Conservation (phyloP, 2,113 vertebrate species). For the Saccopteryx leptura region DNA sequence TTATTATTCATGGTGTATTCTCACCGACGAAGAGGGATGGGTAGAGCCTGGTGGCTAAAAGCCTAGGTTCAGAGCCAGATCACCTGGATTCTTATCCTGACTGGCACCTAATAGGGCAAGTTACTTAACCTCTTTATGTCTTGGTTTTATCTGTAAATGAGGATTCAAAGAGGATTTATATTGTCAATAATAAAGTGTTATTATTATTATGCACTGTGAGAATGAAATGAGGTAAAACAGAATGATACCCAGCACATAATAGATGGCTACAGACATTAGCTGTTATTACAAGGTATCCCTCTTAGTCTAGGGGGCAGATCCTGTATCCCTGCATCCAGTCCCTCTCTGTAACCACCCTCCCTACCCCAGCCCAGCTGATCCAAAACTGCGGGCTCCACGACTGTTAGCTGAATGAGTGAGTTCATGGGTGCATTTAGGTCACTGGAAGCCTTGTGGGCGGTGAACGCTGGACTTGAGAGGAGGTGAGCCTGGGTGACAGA, state of each 20-base stretch:
- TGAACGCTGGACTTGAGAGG: background rate
- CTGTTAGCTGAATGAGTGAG: background rate
- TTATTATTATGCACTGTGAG: background rate
- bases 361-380: accelerated
- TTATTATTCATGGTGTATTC: background rate
- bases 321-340: background rate
- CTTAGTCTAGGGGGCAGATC: background rate
- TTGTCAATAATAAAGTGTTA: background rate
- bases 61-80: background rate
- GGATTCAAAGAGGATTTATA: background rate
- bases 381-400: background rate
- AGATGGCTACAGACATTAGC: background rate
- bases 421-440: background rate
- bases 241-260: background rate
- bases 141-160: background rate
- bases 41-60: background rate
- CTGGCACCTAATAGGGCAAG: background rate
- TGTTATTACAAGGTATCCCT: background rate
- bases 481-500: background rate
- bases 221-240: constrained; percentile 15
- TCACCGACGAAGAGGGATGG: background rate
- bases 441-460: background rate
- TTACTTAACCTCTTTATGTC: background rate
- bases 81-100: background rate
- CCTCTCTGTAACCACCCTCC: background rate